Percentiles rank a stretch among this genome's conserved stretches.
These are phyloP conservation scores for Dipodomys merriami DNA, from an alignment of 2,113 vertebrate species.

Conservation along the genomic window DNA sequence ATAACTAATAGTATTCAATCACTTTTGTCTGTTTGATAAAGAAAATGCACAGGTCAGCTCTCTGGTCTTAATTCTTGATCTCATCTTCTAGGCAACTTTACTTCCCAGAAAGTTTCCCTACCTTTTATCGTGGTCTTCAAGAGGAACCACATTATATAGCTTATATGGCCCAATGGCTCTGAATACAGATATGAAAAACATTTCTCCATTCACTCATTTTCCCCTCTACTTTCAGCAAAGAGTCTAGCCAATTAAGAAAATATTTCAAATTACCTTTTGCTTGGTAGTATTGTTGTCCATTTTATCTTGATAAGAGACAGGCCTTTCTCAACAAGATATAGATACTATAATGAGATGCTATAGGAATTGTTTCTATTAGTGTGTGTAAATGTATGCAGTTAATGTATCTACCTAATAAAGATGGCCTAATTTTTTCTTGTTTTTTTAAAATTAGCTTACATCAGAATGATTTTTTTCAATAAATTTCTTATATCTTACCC, in stretches of 20 bases:
- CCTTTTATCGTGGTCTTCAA: slow-evolving; percentile 67
- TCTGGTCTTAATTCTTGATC: slow-evolving; percentile 82
- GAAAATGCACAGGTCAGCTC: slow-evolving; percentile 87
- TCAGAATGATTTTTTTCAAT: slow-evolving; percentile 52
- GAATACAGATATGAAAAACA: slow-evolving; percentile 4
- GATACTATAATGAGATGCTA: not conserved
- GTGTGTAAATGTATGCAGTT: slow-evolving; percentile 40
- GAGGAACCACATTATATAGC: slow-evolving; percentile 46
- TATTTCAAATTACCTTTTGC: slow-evolving; percentile 35
- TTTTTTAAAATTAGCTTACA: not conserved
- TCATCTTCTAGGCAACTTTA: slow-evolving; percentile 78
- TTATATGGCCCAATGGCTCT: slow-evolving; percentile 25
- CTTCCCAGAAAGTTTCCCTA: slow-evolving; percentile 66
- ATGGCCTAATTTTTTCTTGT: slow-evolving; percentile 39
- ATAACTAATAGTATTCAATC: slow-evolving; percentile 93
- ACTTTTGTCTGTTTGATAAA: slow-evolving; percentile 91
- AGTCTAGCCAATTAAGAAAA: not conserved
- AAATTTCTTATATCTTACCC: slow-evolving; percentile 35
- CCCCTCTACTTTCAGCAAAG: slow-evolving; percentile 23
- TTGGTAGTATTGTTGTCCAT: slow-evolving; percentile 22
- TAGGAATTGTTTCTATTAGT: slow-evolving; percentile 52
- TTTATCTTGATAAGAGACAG: slow-evolving; percentile 59
- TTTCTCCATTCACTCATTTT: slow-evolving; percentile 27
- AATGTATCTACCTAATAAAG: slow-evolving; percentile 49
- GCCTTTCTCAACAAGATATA: slow-evolving; percentile 34